These are phyloP conservation scores for Tinea pellionella DNA, from an alignment of 2,888 invertebrate species.

Conservation along the genomic window DNA sequence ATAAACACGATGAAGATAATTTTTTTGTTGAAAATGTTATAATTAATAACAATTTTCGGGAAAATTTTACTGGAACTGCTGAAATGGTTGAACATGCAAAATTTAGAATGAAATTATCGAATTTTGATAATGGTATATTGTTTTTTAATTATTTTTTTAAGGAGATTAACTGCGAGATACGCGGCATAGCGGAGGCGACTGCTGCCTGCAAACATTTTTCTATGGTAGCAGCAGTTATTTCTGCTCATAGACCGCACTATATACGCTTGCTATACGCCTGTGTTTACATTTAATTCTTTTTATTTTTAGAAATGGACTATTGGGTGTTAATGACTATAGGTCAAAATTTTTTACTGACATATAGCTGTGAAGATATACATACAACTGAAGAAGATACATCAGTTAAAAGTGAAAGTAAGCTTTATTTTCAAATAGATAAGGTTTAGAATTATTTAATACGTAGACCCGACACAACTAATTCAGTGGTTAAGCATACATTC, in stretches of 20 bases:
- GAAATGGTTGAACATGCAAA: slow-evolving; percentile 20
- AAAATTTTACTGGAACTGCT: slow-evolving; percentile 24
- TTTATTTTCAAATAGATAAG: background rate
- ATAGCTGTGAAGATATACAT: slow-evolving; percentile 31
- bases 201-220: no score
- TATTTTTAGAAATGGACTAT: slow-evolving; percentile 34
- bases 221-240: no score
- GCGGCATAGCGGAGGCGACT: no score
- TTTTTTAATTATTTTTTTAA: no score
- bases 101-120: slow-evolving; percentile 25
- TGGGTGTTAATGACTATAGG: slow-evolving; percentile 33
- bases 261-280: no score
- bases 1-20: slow-evolving; percentile 10
- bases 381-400: slow-evolving; percentile 18
- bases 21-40: slow-evolving; percentile 19
- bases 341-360: slow-evolving; percentile 27
- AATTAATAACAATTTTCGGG: slow-evolving; percentile 35
- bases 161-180: no score
- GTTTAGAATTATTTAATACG: no score
- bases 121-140: slow-evolving; percentile 29
- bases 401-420: slow-evolving; percentile 32
- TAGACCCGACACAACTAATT: no score
- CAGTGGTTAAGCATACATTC: no score
- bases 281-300: no score
- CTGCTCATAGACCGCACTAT: no score